A percentile compares a stretch with the other conserved stretches of the same genome.
phyloP scores from a whole-genome alignment of 2,113 vertebrate species.

The Xiphorhynchus elegans region DNA sequence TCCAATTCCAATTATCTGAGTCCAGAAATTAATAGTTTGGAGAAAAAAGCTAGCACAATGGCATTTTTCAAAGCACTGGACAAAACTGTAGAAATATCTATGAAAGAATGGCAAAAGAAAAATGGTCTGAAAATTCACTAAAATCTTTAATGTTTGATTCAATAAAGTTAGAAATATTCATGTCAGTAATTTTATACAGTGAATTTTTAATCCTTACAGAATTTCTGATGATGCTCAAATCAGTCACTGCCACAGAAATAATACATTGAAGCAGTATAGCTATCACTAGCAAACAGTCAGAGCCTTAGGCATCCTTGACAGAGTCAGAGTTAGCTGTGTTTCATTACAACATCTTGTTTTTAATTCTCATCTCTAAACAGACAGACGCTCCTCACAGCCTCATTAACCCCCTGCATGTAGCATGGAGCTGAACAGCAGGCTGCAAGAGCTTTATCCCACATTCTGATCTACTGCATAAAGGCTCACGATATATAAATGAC shows the following conservation, averaged over 20 bases:
- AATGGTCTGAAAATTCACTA: neutral
- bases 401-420: constrained; percentile 28
- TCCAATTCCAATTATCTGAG: neutral
- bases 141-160: neutral
- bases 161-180: neutral
- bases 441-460: neutral
- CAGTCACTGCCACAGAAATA: neutral
- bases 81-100: neutral
- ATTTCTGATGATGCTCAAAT: neutral
- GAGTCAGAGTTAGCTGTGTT: neutral
- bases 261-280: neutral
- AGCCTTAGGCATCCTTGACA: neutral
- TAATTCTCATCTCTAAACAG: constrained; percentile 35
- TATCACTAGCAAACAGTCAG: neutral
- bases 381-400: constrained; percentile 6
- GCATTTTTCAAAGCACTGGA: neutral
- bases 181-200: neutral
- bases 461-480: neutral
- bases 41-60: neutral
- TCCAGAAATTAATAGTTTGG: neutral
- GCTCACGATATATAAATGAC: neutral
- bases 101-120: neutral
- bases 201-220: neutral
- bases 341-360: neutral
- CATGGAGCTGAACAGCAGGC: neutral